phyloP scores from a whole-genome alignment of 1,140 invertebrate species.

The Olivierus martensii region DNA sequence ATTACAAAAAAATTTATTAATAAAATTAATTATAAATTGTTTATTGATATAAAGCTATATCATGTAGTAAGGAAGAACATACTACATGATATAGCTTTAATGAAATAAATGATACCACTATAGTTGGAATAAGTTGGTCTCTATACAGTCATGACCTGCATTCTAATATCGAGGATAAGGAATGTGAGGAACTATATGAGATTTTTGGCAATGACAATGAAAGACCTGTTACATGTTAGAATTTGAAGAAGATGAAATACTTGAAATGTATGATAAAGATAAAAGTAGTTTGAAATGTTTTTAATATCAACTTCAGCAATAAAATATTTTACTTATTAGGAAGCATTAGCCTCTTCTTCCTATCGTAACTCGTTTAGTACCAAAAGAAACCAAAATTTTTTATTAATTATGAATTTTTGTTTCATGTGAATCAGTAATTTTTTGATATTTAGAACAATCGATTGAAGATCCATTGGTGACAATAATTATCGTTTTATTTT shows the following conservation, averaged over 20 bases:
- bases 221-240: conserved; percentile 37
- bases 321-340: conserved; percentile 22
- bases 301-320: not conserved
- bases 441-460: too few species aligned
- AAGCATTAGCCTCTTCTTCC: conserved; percentile 38
- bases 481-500: too few species aligned
- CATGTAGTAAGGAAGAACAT: too few species aligned
- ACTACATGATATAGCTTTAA: too few species aligned
- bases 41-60: too few species aligned
- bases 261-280: conserved; percentile 48
- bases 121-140: conserved; percentile 34
- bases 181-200: conserved; percentile 59
- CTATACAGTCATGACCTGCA: conserved; percentile 57
- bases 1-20: too few species aligned
- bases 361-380: conserved; percentile 34
- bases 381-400: too few species aligned
- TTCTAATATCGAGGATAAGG: conserved; percentile 61
- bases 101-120: conserved; percentile 22
- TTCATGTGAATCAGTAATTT: too few species aligned
- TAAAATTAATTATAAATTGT: too few species aligned
- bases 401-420: too few species aligned
- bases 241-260: conserved; percentile 51
- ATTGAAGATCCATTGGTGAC: too few species aligned
- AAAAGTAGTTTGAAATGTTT: conserved; percentile 49
- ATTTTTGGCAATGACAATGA: conserved; percentile 25